Conservation (phyloP, 2,888 invertebrate genomes). For the Drosophila longiperda region DNA sequence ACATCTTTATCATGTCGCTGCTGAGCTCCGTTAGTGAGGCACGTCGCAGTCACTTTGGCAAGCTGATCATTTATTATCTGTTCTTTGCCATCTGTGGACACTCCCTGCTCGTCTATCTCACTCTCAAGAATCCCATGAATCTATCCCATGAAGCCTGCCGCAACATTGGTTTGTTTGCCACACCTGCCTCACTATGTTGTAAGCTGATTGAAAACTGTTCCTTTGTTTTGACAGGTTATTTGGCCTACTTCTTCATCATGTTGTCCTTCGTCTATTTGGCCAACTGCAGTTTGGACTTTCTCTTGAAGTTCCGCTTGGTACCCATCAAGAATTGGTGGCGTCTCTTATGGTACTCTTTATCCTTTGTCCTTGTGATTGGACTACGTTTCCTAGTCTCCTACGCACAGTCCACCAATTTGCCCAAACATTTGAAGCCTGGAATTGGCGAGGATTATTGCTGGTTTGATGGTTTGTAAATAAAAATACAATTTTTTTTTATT, state of each 20-base stretch:
- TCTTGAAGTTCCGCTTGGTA: slow-evolving; percentile 68
- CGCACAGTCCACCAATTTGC: slow-evolving; percentile 73
- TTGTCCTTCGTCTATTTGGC: slow-evolving; percentile 76
- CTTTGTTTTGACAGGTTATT: slow-evolving; percentile 56
- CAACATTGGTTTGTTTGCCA: slow-evolving; percentile 64
- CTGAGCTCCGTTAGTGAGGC: slow-evolving; percentile 72
- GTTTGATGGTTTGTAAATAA: slow-evolving; percentile 69
- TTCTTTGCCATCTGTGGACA: slow-evolving; percentile 67
- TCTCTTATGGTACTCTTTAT: slow-evolving; percentile 52
- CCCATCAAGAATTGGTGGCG: slow-evolving; percentile 69
- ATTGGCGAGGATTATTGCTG: slow-evolving; percentile 80
- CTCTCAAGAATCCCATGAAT: slow-evolving; percentile 77
- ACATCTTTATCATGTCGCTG: slow-evolving; percentile 69
- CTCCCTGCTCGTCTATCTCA: slow-evolving; percentile 70
- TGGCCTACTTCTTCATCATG: slow-evolving; percentile 77
- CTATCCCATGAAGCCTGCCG: slow-evolving; percentile 72
- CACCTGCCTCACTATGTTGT: fast-evolving
- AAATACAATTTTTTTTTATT: background rate
- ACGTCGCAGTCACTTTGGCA: slow-evolving; percentile 76
- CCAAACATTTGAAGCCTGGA: slow-evolving; percentile 73
- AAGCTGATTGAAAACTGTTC: too few species aligned
- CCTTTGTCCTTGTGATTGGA: slow-evolving; percentile 55
- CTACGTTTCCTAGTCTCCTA: slow-evolving; percentile 69
- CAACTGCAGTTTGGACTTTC: slow-evolving; percentile 75
- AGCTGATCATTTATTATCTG: slow-evolving; percentile 75